Conservation (phyloP, 2,113 vertebrate genomes). For the Cathartes aura region DNA sequence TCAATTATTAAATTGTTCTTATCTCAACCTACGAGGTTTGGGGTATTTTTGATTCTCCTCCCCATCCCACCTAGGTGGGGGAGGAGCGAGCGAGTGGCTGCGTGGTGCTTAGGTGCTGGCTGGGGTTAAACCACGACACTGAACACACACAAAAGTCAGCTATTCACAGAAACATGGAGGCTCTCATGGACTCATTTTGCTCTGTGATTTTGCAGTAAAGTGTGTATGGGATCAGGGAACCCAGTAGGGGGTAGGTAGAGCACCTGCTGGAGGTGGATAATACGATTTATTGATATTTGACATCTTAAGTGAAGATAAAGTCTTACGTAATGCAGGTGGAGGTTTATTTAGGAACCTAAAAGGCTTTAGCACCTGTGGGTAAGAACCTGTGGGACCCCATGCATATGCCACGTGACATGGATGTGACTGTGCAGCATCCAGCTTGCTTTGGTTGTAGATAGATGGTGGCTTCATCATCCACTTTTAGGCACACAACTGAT, state of each 20-base stretch:
- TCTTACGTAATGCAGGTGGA: background rate
- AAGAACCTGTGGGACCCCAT: background rate
- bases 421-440: background rate
- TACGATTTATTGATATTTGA: background rate
- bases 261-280: background rate
- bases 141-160: background rate
- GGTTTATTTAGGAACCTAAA: background rate
- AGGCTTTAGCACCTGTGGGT: background rate
- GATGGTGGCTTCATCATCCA: background rate
- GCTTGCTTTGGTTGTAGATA: background rate
- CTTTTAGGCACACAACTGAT: background rate
- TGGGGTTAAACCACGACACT: background rate
- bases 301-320: background rate
- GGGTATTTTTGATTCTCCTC: too few species aligned
- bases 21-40: too few species aligned
- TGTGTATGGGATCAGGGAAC: background rate
- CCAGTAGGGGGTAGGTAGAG: background rate
- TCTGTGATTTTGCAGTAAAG: background rate
- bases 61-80: too few species aligned
- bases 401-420: background rate
- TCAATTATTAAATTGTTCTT: too few species aligned
- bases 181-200: background rate
- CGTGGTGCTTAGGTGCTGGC: too few species aligned
- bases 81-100: too few species aligned
- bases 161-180: background rate